A percentile compares a stretch with the other conserved stretches of the same genome.
These are phyloP conservation scores for Lasioglossum baleicum DNA, from an alignment of 1,140 invertebrate species.

Conservation along the genomic window DNA sequence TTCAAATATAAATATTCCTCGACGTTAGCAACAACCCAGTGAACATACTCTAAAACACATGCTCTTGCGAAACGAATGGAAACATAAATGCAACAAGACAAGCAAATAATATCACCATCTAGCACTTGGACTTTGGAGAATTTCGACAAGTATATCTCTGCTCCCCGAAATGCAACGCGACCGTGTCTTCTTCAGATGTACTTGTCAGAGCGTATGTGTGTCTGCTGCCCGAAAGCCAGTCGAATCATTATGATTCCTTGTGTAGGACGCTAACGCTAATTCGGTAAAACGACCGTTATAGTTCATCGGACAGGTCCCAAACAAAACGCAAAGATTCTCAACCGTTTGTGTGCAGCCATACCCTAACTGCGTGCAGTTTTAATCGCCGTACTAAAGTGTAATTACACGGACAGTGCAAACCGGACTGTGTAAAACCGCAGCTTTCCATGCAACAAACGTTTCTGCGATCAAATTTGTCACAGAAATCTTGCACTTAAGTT, in stretches of 20 bases:
- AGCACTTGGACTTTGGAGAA: constrained; percentile 40
- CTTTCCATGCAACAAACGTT: background rate
- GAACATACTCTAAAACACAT: constrained; percentile 68
- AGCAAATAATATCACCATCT: constrained; percentile 65
- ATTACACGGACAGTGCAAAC: background rate
- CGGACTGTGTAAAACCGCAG: background rate
- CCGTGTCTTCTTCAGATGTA: background rate
- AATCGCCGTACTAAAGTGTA: background rate
- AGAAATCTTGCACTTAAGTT: no score
- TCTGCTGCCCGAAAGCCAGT: constrained; percentile 15
- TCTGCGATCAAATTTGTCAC: background rate
- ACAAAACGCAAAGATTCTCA: background rate
- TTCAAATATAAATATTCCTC: constrained; percentile 1
- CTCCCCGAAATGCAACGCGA: background rate
- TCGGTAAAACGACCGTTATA: background rate
- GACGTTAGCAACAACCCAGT: constrained; percentile 67
- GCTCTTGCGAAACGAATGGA: constrained; percentile 69
- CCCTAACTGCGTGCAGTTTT: constrained; percentile 8
- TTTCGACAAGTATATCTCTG: constrained; percentile 31
- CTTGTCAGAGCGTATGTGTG: background rate
- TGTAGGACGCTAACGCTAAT: constrained; percentile 4
- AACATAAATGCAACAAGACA: constrained; percentile 64
- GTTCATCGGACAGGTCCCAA: background rate
- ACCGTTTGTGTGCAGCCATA: background rate
- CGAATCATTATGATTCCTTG: constrained; percentile 5